A percentile compares a stretch with the other conserved stretches of the same genome.
Evolutionary conservation across 2,113 vertebrate species (phyloP).

Genomic region (Ptyas mucosa): DNA sequence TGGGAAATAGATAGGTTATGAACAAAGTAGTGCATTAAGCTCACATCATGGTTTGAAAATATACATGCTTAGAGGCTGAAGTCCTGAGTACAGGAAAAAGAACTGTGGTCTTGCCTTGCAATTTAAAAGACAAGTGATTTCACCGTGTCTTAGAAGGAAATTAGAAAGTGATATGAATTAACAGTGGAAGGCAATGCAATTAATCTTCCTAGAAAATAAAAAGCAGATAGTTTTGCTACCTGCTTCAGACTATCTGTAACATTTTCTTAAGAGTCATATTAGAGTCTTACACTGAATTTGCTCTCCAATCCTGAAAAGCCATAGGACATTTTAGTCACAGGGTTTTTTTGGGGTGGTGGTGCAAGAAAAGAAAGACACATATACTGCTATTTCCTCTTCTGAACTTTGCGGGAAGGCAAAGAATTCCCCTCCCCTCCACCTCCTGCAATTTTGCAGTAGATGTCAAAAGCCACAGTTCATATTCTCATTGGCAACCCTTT

Average conservation of each 20-base stretch:
- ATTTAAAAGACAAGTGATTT: not conserved
- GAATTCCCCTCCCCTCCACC: not conserved
- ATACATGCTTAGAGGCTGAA: not conserved
- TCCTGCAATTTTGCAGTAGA: not conserved
- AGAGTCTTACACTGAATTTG: not conserved
- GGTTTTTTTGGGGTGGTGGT: not conserved
- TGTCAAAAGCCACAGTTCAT: not conserved
- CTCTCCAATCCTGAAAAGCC: not conserved
- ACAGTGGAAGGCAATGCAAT: not conserved
- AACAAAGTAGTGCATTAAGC: not conserved
- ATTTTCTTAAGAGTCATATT: not conserved
- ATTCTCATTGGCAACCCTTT: not conserved
- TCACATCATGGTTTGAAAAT: not conserved
- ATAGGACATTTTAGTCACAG: not conserved
- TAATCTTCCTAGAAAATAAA: not conserved
- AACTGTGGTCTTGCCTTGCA: not conserved
- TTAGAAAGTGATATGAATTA: not conserved
- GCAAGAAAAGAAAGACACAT: not conserved
- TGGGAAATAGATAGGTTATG: not conserved
- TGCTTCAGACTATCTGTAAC: not conserved
- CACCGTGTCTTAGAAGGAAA: not conserved
- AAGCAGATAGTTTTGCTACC: not conserved
- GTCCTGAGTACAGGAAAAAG: not conserved
- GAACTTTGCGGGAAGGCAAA: not conserved
- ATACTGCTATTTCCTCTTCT: not conserved